Conservation (phyloP, 2,797 vertebrate species). For the Protosalanx chinensis region DNA sequence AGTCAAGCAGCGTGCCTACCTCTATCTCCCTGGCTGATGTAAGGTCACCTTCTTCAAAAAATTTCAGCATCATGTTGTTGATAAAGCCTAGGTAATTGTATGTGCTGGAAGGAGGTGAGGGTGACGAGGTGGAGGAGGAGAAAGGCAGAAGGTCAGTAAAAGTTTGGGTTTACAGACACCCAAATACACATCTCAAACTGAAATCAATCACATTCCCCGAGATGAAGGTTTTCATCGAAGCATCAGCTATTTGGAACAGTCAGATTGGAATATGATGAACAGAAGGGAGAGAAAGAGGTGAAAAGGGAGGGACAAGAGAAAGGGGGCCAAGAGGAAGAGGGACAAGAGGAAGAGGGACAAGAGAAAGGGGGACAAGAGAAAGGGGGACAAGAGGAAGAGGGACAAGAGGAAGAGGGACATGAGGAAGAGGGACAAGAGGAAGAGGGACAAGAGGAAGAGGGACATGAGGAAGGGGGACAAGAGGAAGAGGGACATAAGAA, state of each 20-base stretch:
- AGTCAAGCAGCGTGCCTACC: slow-evolving; percentile 64
- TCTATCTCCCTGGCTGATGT: slow-evolving; percentile 75
- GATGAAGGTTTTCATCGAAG: no score
- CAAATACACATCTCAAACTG: no score
- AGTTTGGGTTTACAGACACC: background rate
- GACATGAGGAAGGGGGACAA: no score
- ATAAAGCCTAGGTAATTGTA: slow-evolving; percentile 87
- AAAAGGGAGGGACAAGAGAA: no score
- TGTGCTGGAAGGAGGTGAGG: slow-evolving; percentile 73
- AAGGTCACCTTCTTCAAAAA: slow-evolving; percentile 75
- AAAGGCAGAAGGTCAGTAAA: background rate
- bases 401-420: background rate
- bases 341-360: background rate
- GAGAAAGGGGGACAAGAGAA: background rate
- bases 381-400: background rate
- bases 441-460: no score
- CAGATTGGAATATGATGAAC: slow-evolving; percentile 19
- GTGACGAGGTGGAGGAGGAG: background rate
- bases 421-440: no score
- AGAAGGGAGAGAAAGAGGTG: background rate
- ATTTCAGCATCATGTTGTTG: slow-evolving; percentile 75
- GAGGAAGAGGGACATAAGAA: no score
- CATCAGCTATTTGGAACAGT: background rate
- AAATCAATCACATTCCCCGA: no score
- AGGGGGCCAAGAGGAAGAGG: no score